These are phyloP conservation scores for Patella caerulea DNA, from an alignment of 2,888 invertebrate species.

Conservation along the genomic window DNA sequence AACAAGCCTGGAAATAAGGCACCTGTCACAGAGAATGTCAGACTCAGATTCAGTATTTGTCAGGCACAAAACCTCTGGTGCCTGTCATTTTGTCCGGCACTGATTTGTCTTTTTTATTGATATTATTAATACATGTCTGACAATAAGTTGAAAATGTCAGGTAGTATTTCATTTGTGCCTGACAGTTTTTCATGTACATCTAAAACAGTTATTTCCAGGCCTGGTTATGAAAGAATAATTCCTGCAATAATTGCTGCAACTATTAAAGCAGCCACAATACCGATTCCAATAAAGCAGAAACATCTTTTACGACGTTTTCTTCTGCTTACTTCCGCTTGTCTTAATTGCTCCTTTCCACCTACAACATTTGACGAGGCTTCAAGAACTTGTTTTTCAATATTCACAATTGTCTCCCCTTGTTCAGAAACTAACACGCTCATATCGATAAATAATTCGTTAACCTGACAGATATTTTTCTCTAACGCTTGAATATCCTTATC, in stretches of 20 bases:
- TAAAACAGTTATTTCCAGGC: too few species aligned
- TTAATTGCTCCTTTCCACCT: conserved; percentile 45
- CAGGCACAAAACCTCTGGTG: too few species aligned
- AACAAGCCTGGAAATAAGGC: too few species aligned
- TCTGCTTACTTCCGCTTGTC: conserved; percentile 40
- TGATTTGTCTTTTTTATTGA: too few species aligned
- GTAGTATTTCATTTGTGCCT: too few species aligned
- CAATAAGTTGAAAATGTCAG: too few species aligned
- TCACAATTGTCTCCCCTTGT: conserved; percentile 59
- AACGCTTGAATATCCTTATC: conserved; percentile 55
- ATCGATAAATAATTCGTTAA: conserved; percentile 58
- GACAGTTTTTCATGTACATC: too few species aligned
- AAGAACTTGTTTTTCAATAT: conserved; percentile 51
- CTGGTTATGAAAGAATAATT: not conserved
- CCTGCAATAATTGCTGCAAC: conserved; percentile 43
- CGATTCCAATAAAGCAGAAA: conserved; percentile 44
- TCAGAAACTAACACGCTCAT: conserved; percentile 53
- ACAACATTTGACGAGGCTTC: conserved; percentile 45
- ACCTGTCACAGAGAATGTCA: too few species aligned
- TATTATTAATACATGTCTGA: too few species aligned
- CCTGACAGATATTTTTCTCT: conserved; percentile 57
- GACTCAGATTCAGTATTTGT: too few species aligned
- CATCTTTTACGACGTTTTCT: conserved; percentile 48
- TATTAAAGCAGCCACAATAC: conserved; percentile 46
- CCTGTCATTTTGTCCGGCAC: too few species aligned